Percentiles rank a stretch among this genome's conserved stretches.
Conservation (phyloP, 2,113 vertebrate species). For the Corythoichthys intestinalis region DNA sequence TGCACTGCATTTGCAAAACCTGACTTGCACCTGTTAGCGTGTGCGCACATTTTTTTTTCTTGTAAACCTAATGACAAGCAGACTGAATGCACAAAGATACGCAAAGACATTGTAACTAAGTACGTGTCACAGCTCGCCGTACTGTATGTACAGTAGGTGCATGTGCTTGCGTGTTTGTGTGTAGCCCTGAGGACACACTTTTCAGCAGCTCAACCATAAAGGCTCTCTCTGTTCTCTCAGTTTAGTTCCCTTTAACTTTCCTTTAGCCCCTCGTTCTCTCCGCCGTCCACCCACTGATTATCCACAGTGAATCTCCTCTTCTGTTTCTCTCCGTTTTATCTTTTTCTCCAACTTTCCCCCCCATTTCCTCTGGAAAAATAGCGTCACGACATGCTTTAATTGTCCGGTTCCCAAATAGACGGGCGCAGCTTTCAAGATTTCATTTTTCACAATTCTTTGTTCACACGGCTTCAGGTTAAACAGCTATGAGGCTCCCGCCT, state of each 20-base stretch:
- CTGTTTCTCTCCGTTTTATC: slow-evolving; percentile 3
- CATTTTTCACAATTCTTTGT: slow-evolving; percentile 16
- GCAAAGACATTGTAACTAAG: neutral
- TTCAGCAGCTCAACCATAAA: slow-evolving; percentile 62
- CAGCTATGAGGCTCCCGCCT: slow-evolving; percentile 30
- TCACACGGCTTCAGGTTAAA: slow-evolving; percentile 28
- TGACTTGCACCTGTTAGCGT: slow-evolving; percentile 16
- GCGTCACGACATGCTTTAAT: slow-evolving; percentile 36
- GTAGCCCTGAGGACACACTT: slow-evolving; percentile 44
- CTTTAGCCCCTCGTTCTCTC: neutral
- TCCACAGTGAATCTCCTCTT: slow-evolving; percentile 27
- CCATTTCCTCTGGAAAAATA: slow-evolving; percentile 10
- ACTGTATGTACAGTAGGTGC: neutral
- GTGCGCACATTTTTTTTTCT: slow-evolving; percentile 24
- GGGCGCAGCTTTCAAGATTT: neutral
- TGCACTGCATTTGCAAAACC: neutral
- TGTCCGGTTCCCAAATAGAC: slow-evolving; percentile 10
- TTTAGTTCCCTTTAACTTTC: slow-evolving; percentile 28
- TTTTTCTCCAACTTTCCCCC: slow-evolving; percentile 8
- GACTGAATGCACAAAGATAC: slow-evolving; percentile 38
- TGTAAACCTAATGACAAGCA: slow-evolving; percentile 23
- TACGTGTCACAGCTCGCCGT: slow-evolving; percentile 24
- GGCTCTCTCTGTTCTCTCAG: slow-evolving; percentile 65
- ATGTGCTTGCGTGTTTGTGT: slow-evolving; percentile 21
- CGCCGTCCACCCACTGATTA: slow-evolving; percentile 7